Evolutionary conservation across 37 sponge, comb jelly and placozoan species (phyloP), one percentile per base, ranked within the genome.

Genomic region (Diacarnus erythraeanus): DNA sequence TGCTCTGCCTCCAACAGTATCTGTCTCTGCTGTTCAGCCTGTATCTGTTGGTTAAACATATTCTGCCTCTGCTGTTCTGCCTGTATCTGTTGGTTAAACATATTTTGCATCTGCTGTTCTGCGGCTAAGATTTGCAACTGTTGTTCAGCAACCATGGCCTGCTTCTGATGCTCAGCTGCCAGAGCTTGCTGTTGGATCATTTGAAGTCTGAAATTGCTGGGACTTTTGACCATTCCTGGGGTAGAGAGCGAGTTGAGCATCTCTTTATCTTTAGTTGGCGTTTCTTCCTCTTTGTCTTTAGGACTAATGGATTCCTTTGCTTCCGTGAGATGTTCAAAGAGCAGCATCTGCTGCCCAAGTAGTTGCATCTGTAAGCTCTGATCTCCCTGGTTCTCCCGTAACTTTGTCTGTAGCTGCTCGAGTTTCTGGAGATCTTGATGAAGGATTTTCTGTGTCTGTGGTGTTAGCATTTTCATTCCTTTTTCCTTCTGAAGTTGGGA

Each of bases 281-380:
- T 31, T 27, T 36, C 69, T 37, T 38, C 8, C 6, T 68, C 38
- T 17, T 29, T 29, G 6, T 29, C 29, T 38, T 60, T 60, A 17
- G 61, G 26, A 20, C 21, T 60, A 5, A 60, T 60, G 27, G 61
- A 37, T 38, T 77, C 59, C 44, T 82, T 74, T 33, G 83, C 59
- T 59, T 87, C 84, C 15, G 44, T 82, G 40, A 91, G 75, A 29
- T 91, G 92, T 27, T 86, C 84, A 70, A 57, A 61, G 10, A 91
- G 84, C 22, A 83, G 61, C 84, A 83, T 80, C 69, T 91, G 92
- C 39, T 86, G 92, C 6, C 80, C 75, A 73, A 91, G 51, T 2
- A 91, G 66, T 66, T 83, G 80, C 39, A 79, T 74, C 35, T 86
- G 92, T 1, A 91, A 30, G 20, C 38, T 69, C 22, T 34, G 59